Conservation (phyloP, 2,797 vertebrate species). For the Coccyzus lansbergi region DNA sequence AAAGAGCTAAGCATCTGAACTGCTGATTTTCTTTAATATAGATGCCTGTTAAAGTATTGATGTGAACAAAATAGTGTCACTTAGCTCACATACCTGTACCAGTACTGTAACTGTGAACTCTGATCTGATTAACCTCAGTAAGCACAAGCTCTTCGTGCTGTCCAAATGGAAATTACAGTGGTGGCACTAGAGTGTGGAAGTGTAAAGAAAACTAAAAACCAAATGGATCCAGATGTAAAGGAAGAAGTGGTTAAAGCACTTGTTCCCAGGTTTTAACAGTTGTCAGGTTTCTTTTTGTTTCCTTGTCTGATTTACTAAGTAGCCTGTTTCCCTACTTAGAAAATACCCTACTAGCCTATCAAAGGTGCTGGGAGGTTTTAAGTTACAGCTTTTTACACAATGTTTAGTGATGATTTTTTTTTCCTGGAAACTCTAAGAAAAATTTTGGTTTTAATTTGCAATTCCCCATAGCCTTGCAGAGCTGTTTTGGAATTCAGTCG, state of each 20-base stretch:
- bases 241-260: not conserved
- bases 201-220: not conserved
- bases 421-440: not conserved
- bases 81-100: not conserved
- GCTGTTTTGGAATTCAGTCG: not conserved
- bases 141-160: not conserved
- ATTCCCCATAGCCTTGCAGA: not conserved
- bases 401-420: not conserved
- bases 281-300: not conserved
- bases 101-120: not conserved
- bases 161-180: not conserved
- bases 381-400: not conserved
- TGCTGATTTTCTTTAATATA: not conserved
- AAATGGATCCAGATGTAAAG: not conserved
- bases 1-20: not conserved
- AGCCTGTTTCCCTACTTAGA: not conserved
- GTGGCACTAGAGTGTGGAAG: not conserved
- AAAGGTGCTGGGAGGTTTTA: not conserved
- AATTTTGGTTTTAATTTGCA: not conserved
- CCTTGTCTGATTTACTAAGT: not conserved
- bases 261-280: slow-evolving; percentile 1
- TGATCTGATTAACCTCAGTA: not conserved
- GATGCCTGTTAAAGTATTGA: not conserved
- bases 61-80: not conserved
- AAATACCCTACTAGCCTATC: not conserved